Percentiles rank a stretch among this genome's conserved stretches.
phyloP scores from a whole-genome alignment of 2,113 vertebrate genomes.

The Mormyrus iriodes region DNA sequence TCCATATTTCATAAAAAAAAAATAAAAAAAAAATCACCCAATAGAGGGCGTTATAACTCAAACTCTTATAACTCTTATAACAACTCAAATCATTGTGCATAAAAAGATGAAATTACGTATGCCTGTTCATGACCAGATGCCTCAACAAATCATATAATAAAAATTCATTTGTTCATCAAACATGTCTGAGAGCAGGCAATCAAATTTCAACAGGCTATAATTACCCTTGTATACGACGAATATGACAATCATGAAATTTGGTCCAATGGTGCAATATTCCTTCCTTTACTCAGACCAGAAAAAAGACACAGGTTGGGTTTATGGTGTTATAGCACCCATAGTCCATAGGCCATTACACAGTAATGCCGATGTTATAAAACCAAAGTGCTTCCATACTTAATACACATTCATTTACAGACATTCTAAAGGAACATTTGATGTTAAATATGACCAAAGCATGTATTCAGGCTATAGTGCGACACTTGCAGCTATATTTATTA shows the following conservation, averaged over 20 bases:
- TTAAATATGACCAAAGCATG: not conserved
- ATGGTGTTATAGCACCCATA: not conserved
- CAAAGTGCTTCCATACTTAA: not conserved
- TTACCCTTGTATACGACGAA: not conserved
- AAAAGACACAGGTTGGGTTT: not conserved
- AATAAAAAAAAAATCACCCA: too few species aligned
- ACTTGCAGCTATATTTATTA: not conserved
- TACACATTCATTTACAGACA: not conserved
- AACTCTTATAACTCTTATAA: too few species aligned
- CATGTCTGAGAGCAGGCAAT: too few species aligned
- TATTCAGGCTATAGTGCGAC: not conserved
- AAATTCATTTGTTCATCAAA: too few species aligned
- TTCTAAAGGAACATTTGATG: not conserved
- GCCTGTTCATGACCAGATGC: too few species aligned
- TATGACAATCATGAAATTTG: not conserved
- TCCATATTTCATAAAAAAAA: not conserved
- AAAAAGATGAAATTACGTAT: too few species aligned
- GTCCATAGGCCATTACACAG: not conserved
- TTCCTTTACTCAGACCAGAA: not conserved
- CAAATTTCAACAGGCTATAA: not conserved
- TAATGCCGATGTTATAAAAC: not conserved
- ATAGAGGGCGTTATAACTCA: too few species aligned
- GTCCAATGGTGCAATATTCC: not conserved
- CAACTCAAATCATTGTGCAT: too few species aligned
- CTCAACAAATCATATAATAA: too few species aligned